Evolutionary conservation across 1,140 invertebrate species (phyloP).

Genomic region (Ceratina australensis): DNA sequence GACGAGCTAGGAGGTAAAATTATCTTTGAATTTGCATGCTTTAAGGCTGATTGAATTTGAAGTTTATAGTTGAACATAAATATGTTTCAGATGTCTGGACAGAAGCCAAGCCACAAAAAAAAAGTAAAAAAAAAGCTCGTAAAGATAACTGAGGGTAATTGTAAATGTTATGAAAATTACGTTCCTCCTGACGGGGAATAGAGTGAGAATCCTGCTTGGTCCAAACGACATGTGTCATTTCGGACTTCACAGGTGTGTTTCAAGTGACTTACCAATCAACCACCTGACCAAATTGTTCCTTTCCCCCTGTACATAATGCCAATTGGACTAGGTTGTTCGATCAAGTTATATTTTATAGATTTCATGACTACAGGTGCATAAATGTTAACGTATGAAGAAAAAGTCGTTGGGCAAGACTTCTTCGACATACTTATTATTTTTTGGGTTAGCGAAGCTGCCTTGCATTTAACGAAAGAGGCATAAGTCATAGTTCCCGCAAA

Average conservation of each 20-base stretch:
- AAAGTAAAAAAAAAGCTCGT: slow-evolving; percentile 85
- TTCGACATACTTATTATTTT: slow-evolving; percentile 16
- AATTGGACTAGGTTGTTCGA: slow-evolving; percentile 53
- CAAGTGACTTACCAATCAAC: slow-evolving; percentile 55
- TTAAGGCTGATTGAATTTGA: neutral
- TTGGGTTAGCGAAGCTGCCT: slow-evolving; percentile 20
- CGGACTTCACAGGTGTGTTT: slow-evolving; percentile 61
- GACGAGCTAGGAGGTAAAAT: slow-evolving; percentile 86
- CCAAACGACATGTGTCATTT: slow-evolving; percentile 54
- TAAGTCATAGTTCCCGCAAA: slow-evolving; percentile 51
- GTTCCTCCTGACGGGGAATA: slow-evolving; percentile 55
- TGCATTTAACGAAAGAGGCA: slow-evolving; percentile 57
- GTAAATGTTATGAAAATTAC: slow-evolving; percentile 35
- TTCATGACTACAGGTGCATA: slow-evolving; percentile 41
- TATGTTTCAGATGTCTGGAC: slow-evolving; percentile 82
- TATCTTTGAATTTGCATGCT: neutral
- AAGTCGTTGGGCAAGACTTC: slow-evolving; percentile 15
- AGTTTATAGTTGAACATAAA: slow-evolving; percentile 42
- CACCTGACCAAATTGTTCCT: slow-evolving; percentile 64
- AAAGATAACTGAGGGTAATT: slow-evolving; percentile 82
- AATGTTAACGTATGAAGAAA: slow-evolving; percentile 36
- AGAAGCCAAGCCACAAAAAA: slow-evolving; percentile 83
- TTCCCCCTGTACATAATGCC: slow-evolving; percentile 61
- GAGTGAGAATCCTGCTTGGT: slow-evolving; percentile 54
- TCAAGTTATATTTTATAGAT: slow-evolving; percentile 47